Evolutionary conservation across 1,140 invertebrate genomes (phyloP), one percentile per base, ranked within the genome.

Genomic region (Liolophura sinensis): DNA sequence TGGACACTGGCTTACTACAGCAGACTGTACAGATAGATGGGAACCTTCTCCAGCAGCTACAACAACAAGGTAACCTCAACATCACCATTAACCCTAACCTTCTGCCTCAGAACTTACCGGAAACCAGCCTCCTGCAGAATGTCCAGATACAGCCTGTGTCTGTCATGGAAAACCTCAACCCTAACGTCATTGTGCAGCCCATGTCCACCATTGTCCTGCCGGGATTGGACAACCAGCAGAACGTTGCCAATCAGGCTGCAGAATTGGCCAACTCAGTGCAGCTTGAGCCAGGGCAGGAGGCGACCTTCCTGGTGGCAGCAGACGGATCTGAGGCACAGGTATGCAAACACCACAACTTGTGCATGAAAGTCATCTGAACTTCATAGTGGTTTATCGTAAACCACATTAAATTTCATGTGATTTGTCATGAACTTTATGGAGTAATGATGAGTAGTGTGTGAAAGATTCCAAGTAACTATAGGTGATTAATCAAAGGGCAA

Each of bases 11-110:
- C 52, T 31, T 84, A 16, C 61, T 85, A n/a, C 73, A 78, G 9
- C 84, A 85, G 61, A 78, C 85, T 12, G 68, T 87, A 4, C 85
- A 86, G 65, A 83, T 87, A 22, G 86, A 87, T 72, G 80, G 85
- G 12, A 81, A 70, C 62, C 71, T 87, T 6, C 75, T 87, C 9
- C 85, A 87, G 57, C 84, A 85, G 67, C 68, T 86, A 47, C 85
- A 86, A 60, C 77, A 82, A 55, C 77, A 81, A 48, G 83, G 84
- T 11, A 85, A 84, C 69, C 73, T 85, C 25, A 85, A 84, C 68
- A 78, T 85, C 22, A 84, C 83, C 27, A 75, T 85, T 18, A 83
- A 81, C 65, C 78, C 79, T 14, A 70, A 71, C 50, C 27, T 75
- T 15, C 56, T 81, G 20, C 68, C 62, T 27, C 69, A 71, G 52